These are phyloP conservation scores for Pyralis farinalis DNA, from an alignment of 2,888 invertebrate species.

Conservation along the genomic window DNA sequence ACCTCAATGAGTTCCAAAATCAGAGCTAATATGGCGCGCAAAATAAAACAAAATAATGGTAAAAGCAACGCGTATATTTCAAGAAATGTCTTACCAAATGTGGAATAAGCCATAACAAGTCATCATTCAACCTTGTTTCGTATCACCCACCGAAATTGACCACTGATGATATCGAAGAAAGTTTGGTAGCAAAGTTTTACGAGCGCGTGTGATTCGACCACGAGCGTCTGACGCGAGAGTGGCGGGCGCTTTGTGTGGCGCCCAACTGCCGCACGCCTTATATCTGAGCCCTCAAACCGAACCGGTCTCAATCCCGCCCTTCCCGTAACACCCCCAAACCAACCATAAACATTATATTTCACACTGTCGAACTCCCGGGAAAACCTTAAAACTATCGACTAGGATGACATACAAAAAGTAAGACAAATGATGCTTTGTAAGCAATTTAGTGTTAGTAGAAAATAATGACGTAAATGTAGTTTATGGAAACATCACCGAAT, in stretches of 20 bases:
- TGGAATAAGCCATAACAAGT: slow-evolving; percentile 20
- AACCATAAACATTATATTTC: slow-evolving; percentile 1
- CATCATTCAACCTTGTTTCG: neutral
- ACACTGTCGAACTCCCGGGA: slow-evolving; percentile 1
- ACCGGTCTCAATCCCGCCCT: slow-evolving; percentile 8
- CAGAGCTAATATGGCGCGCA: too few relatives aligned
- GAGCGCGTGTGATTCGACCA: slow-evolving; percentile 33
- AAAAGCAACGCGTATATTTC: slow-evolving; percentile 12
- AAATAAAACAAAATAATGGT: slow-evolving; percentile 2
- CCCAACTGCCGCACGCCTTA: slow-evolving; percentile 49
- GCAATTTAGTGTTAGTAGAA: slow-evolving; percentile 7
- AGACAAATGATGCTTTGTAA: slow-evolving; percentile 21
- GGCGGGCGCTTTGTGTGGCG: slow-evolving; percentile 53
- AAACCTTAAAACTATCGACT: slow-evolving; percentile 10
- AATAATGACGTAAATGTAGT: slow-evolving; percentile 6
- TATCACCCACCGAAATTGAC: neutral
- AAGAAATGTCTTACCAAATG: slow-evolving; percentile 12
- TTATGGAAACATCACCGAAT: slow-evolving; percentile 17
- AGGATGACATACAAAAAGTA: slow-evolving; percentile 9
- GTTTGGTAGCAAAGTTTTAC: slow-evolving; percentile 40
- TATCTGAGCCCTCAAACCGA: slow-evolving; percentile 35
- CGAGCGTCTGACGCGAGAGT: slow-evolving; percentile 48
- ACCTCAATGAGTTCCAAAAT: too few relatives aligned
- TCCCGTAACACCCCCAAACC: slow-evolving; percentile 4
- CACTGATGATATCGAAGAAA: slow-evolving; percentile 22